phyloP scores from a whole-genome alignment of 2,113 vertebrate species.

The Misgurnus anguillicaudatus region DNA sequence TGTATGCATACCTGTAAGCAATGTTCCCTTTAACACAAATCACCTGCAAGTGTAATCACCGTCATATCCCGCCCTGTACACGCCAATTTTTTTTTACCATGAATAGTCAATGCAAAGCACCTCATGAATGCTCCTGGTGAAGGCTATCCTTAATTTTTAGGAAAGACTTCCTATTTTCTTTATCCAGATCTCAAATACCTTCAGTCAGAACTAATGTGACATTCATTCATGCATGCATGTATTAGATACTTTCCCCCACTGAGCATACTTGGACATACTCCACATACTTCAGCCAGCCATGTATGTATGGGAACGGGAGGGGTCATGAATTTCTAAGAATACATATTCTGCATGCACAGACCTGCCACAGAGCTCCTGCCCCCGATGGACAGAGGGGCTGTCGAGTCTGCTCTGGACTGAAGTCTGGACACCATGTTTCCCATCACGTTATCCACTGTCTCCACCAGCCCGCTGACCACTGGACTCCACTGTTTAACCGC shows the following conservation, averaged over 20 bases:
- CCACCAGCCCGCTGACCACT: constrained; percentile 77
- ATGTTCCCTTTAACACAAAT: too few species aligned
- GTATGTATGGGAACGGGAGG: background rate
- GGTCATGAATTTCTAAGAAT: constrained; percentile 5
- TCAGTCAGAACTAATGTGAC: constrained; percentile 11
- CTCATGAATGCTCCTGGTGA: too few species aligned
- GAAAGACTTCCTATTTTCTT: too few species aligned
- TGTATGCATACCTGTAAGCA: too few species aligned
- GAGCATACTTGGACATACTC: constrained; percentile 15
- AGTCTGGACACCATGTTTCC: constrained; percentile 78
- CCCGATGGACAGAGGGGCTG: constrained; percentile 67
- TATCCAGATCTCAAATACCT: background rate
- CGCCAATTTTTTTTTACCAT: too few species aligned
- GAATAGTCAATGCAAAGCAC: too few species aligned
- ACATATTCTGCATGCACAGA: constrained; percentile 60
- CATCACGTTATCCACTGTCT: constrained; percentile 86
- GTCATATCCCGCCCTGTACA: too few species aligned
- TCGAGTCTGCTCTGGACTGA: constrained; percentile 44
- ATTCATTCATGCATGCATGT: background rate
- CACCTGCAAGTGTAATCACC: too few species aligned
- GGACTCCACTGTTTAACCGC: constrained; percentile 55
- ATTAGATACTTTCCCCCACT: background rate
- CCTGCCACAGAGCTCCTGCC: constrained; percentile 88
- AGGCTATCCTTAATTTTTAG: background rate
- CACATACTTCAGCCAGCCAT: background rate